Percentiles rank a stretch among this genome's conserved stretches.
These are phyloP conservation scores for Nesidiocoris tenuis DNA, from an alignment of 2,888 invertebrate species.

Conservation along the genomic window DNA sequence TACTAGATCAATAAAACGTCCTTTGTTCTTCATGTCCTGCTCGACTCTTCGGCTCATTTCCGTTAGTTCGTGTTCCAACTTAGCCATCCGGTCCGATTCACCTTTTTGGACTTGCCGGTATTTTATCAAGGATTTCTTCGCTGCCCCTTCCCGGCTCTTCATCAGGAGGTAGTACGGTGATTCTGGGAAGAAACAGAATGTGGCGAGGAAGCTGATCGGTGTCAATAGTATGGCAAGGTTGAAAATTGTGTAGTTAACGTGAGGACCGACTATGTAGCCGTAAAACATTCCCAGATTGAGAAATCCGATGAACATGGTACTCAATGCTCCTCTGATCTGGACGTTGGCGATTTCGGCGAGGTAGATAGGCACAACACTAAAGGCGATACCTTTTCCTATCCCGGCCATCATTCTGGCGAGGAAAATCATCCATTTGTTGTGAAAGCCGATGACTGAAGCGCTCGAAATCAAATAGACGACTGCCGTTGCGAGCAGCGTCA, in stretches of 20 bases:
- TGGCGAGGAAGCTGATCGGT: constrained; percentile 57
- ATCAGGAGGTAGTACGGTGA: constrained; percentile 64
- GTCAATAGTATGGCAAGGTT: constrained; percentile 53
- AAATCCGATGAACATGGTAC: constrained; percentile 50
- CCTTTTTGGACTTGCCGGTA: constrained; percentile 45
- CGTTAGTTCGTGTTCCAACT: constrained; percentile 46
- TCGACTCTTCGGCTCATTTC: constrained; percentile 44
- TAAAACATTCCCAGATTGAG: constrained; percentile 50
- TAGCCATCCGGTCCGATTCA: constrained; percentile 11
- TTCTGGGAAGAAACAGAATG: constrained; percentile 63
- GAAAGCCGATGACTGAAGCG: constrained; percentile 53
- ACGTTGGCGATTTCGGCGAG: constrained; percentile 51
- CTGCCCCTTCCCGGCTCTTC: constrained; percentile 55
- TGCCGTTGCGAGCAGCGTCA: constrained; percentile 52
- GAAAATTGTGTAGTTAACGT: constrained; percentile 45
- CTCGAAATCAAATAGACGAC: constrained; percentile 54
- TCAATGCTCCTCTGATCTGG: constrained; percentile 51
- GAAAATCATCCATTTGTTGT: constrained; percentile 50
- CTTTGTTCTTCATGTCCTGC: constrained; percentile 47
- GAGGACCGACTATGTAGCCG: constrained; percentile 49
- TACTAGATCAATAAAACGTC: constrained; percentile 48
- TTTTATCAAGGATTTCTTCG: constrained; percentile 42
- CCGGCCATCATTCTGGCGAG: constrained; percentile 50
- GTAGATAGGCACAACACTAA: constrained; percentile 51
- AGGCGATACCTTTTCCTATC: constrained; percentile 51